Evolutionary conservation across 2,113 vertebrate genomes (phyloP).

Genomic region (Copsychus sechellarum): DNA sequence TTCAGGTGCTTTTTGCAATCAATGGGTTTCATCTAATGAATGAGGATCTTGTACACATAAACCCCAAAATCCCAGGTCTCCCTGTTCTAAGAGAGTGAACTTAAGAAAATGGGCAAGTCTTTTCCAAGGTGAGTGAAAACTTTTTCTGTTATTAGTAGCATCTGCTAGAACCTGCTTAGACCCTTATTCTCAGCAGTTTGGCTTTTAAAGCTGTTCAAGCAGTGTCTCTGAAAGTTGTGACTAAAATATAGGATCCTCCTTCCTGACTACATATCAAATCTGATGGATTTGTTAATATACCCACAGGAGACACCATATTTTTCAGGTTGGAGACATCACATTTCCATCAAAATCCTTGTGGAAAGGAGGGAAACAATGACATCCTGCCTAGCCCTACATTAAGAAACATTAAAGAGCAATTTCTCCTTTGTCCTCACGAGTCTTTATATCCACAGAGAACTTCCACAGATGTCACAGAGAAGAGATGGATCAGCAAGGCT

Average conservation of each 20-base stretch:
- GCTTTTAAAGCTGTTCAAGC: background rate
- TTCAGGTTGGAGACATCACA: background rate
- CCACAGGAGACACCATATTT: background rate
- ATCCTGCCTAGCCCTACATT: background rate
- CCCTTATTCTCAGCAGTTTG: background rate
- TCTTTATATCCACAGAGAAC: background rate
- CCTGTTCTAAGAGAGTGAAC: background rate
- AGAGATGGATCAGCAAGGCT: background rate
- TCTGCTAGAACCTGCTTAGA: background rate
- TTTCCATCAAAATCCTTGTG: background rate
- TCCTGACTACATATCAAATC: background rate
- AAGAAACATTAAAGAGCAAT: background rate
- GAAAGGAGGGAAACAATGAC: background rate
- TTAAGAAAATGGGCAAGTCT: background rate
- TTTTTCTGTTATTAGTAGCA: background rate
- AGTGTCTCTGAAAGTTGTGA: background rate
- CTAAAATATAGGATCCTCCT: background rate
- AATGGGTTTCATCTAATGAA: background rate
- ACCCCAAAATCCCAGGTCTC: background rate
- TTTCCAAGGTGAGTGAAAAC: background rate
- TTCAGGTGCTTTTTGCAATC: background rate
- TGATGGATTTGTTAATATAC: background rate
- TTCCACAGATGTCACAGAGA: background rate
- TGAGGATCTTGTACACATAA: background rate
- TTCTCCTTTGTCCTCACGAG: background rate